These are phyloP conservation scores for Trachemys scripta DNA, from an alignment of 2,113 vertebrate species.

Conservation along the genomic window DNA sequence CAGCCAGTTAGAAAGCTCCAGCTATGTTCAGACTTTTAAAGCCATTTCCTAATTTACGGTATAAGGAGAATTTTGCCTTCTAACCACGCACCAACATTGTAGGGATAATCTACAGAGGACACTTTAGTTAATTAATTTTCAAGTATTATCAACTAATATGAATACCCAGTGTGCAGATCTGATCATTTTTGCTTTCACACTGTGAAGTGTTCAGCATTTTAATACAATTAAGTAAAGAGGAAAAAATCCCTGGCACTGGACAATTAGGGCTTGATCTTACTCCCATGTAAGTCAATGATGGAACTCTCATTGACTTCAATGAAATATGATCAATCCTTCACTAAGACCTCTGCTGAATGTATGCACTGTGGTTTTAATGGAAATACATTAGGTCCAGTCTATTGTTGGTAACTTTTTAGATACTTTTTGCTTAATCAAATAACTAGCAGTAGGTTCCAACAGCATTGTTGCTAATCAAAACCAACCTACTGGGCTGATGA, in stretches of 20 bases:
- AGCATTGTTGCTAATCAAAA: neutral
- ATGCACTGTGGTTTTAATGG: neutral
- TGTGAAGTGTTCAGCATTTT: neutral
- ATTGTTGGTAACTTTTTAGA: neutral
- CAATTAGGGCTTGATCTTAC: neutral
- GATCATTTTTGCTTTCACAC: neutral
- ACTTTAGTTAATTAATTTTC: slow-evolving; percentile 23
- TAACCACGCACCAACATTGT: neutral
- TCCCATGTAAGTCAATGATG: neutral
- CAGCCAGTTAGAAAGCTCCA: slow-evolving; percentile 35
- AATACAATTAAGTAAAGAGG: neutral
- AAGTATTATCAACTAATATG: neutral
- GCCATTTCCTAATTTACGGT: slow-evolving; percentile 5
- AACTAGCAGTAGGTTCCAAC: neutral
- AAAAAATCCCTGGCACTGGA: neutral
- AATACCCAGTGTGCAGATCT: neutral
- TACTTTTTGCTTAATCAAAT: neutral
- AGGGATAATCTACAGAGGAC: neutral
- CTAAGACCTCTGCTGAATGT: neutral
- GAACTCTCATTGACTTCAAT: neutral
- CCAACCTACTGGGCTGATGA: neutral
- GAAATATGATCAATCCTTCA: neutral
- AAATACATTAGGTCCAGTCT: neutral
- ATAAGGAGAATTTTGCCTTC: slow-evolving; percentile 1
- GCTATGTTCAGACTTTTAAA: slow-evolving; percentile 40